phyloP scores from a whole-genome alignment of 2,113 vertebrate genomes.

The Cisticola juncidis region DNA sequence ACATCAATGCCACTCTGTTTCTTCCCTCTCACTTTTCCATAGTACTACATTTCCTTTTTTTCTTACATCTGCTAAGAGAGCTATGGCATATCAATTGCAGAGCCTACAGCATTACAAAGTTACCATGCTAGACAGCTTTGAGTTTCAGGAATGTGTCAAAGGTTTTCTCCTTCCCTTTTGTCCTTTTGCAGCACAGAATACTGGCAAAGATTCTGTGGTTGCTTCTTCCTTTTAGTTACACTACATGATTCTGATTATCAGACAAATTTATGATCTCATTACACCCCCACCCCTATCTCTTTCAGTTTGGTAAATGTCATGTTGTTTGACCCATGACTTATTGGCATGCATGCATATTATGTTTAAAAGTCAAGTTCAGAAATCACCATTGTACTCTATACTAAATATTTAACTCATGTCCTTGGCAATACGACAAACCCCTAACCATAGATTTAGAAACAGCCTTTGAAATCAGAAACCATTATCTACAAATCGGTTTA shows the following conservation, averaged over 20 bases:
- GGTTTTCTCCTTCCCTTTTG: neutral
- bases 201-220: neutral
- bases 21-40: neutral
- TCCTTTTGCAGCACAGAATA: neutral
- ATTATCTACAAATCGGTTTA: constrained; percentile 66
- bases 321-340: constrained; percentile 53
- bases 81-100: neutral
- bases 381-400: constrained; percentile 19
- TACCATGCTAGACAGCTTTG: neutral
- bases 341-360: constrained; percentile 15
- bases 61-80: neutral
- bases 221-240: neutral
- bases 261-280: constrained; percentile 46
- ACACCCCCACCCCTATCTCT: neutral
- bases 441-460: constrained; percentile 43
- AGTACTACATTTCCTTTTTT: neutral
- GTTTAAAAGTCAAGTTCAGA: constrained; percentile 61
- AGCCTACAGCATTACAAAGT: neutral
- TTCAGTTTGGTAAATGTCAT: constrained; percentile 36
- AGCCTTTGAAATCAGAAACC: constrained; percentile 61
- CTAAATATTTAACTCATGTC: constrained; percentile 67
- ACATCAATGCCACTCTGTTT: constrained; percentile 21
- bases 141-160: neutral
- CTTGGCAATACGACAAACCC: constrained; percentile 54
- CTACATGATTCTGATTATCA: neutral